Evolutionary conservation across 1,140 invertebrate genomes (phyloP), one percentile per base, ranked within the genome.

Genomic region (Drosophila neocordata): DNA sequence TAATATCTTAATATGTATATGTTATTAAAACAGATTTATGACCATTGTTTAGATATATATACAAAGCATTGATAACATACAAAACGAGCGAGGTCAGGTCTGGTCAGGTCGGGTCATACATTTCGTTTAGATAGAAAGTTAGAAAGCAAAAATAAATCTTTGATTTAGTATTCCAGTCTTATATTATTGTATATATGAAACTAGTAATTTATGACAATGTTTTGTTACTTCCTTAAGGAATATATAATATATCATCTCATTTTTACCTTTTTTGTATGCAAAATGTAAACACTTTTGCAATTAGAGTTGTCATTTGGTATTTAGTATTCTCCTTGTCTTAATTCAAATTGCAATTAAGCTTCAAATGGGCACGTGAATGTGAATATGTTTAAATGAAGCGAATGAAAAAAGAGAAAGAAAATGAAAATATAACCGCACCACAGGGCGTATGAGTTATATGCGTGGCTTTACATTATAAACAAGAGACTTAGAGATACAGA

Each of bases 1-100:
- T 69, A 75, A 75, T 72, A 87, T 85, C 81, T 77, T 69, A 87
- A 87, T 87, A 78, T 85, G 65, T 82, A 85, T 87, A 85, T 85
- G 65, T 82, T 85, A 85, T 82, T 82, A 78, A 82, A 67, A 38
- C 34, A 63, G 75, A 85, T 87, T 85, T 85, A 85, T 87, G 68
- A 57, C 48, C 51, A 27, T 61, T 60, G 64, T 12, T 57, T 31
- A 31, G 27, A 3, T 7, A n/a, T n/a, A n/a, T n/a, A n/a, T 7
- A 6, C 27, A 31, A 31, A 31, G 5, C 4, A 31, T 31, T 6
- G 6, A 6, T 3, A 31, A 31, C 4, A 31, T 31, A 31, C 27
- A 3, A 31, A 31, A 31, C 27, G 27, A 6, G 22, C 22, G n/a
- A n/a, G n/a, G n/a, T n/a, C n/a, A n/a, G n/a, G n/a, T n/a, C n/a